Conservation (phyloP, 2,797 vertebrate genomes). For the Sebastolobus alascanus region DNA sequence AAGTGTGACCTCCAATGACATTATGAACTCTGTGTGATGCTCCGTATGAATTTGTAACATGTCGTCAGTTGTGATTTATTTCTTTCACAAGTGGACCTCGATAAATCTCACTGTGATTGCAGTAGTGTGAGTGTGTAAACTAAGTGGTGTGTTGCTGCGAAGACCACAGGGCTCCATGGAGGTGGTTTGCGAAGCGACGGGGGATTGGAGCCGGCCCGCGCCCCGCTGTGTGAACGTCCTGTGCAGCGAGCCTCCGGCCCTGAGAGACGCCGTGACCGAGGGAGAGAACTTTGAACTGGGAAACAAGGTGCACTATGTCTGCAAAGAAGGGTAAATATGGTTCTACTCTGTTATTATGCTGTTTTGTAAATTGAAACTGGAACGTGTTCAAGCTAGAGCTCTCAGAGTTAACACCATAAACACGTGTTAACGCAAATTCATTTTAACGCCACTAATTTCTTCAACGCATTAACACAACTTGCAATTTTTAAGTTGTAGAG, state of each 20-base stretch:
- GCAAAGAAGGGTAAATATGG: slow-evolving; percentile 95
- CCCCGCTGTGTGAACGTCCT: slow-evolving; percentile 88
- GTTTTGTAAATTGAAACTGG: neutral
- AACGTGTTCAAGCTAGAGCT: neutral
- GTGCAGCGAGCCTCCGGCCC: slow-evolving; percentile 89
- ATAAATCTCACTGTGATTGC: slow-evolving; percentile 1
- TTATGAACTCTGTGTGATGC: neutral
- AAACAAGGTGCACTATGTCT: slow-evolving; percentile 89
- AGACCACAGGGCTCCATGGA: slow-evolving; percentile 92
- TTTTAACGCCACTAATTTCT: too few species aligned
- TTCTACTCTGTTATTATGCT: slow-evolving; percentile 20
- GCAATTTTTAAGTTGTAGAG: too few species aligned
- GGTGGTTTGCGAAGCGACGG: slow-evolving; percentile 89
- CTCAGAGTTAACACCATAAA: too few species aligned
- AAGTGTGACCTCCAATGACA: neutral
- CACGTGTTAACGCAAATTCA: too few species aligned
- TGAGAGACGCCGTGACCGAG: slow-evolving; percentile 86
- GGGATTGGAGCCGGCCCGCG: slow-evolving; percentile 89
- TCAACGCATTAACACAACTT: too few species aligned
- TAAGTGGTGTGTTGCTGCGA: slow-evolving; percentile 62
- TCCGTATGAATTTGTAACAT: neutral
- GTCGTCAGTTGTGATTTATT: slow-evolving; percentile 2
- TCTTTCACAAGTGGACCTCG: neutral
- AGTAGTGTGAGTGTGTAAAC: slow-evolving; percentile 32
- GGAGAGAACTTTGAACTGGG: slow-evolving; percentile 92